Base-by-base conservation (phyloP, 2,888 invertebrate species). In the Cordylochernes scorpioides region DNA sequence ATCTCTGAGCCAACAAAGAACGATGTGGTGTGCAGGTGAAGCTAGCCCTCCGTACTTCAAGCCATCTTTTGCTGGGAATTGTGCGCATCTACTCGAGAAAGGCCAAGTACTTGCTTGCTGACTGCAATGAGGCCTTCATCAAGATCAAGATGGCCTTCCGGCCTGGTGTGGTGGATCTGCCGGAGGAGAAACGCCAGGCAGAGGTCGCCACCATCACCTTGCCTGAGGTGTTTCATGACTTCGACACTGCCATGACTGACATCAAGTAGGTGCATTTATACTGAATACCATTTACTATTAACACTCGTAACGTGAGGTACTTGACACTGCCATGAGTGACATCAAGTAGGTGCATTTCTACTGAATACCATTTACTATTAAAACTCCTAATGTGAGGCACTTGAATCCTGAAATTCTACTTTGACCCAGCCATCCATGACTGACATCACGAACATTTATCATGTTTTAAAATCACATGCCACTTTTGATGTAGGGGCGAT, bases 71-170 rank as follows among this genome's bases (percentile, higher is more conserved):
- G 45, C 63, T 99, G 43, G 97, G 97, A 44, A 94, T 99, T 19
- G 97, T 97, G 12, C 65, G 97, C 43, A 99, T 99, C 43, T 97
- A 97, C 59, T 94, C 94, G 0, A 64, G 94, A 18, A 99, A 99
- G 59, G 91, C 97, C 6, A 94, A 97, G 52, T 99, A 99, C 53
- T 60, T 99, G 21, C 57, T 99, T 34, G 91, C 94, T 27, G 97
- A 99, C 54, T 99, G 97, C 57, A 99, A 97, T 71, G 97, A 99
- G 56, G 97, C 97, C 0, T 97, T 97, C 55, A 88, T 99, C 41
- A 99, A 97, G 59, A 97, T 99, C 47, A 99, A 94, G 67, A 88
- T 94, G 82, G 94, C 94, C 21, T 97, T 97, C 53, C 62, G 91
- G 49, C 91, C 91, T 9, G 52, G 86, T 5, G 82, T 84, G 72